Evolutionary conservation across 2,113 vertebrate species (phyloP).

Genomic region (Excalfactoria chinensis): DNA sequence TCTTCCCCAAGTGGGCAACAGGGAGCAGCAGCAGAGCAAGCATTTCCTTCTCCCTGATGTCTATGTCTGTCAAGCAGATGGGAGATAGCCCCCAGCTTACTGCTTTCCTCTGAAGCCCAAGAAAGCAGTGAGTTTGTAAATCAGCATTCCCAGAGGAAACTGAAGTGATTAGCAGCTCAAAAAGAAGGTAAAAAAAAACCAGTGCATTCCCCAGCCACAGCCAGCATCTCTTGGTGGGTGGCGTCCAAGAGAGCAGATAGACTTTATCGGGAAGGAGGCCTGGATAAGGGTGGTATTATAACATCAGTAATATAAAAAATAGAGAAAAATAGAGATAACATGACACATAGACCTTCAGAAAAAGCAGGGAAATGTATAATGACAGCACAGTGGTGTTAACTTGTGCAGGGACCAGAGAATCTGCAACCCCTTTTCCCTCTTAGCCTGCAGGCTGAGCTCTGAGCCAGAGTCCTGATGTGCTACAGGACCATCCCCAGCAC

Average conservation of each 20-base stretch:
- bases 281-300: background rate
- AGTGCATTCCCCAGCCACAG: background rate
- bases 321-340: background rate
- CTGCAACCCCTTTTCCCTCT: background rate
- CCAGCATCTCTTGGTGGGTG: background rate
- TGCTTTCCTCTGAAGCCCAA: background rate
- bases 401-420: background rate
- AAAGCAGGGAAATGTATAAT: fast-evolving
- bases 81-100: background rate
- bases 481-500: background rate
- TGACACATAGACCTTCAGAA: background rate
- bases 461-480: too few species aligned
- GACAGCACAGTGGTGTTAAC: background rate
- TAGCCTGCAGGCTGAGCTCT: background rate
- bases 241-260: fast-evolving
- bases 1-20: constrained; percentile 13
- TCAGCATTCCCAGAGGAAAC: background rate
- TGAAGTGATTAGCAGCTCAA: background rate
- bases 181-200: background rate
- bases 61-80: background rate
- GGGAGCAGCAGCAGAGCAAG: constrained; percentile 44
- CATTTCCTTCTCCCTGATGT: background rate
- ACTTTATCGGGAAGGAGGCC: background rate
- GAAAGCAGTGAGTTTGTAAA: background rate
- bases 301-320: background rate